Percentiles rank a stretch among this genome's conserved stretches.
These are phyloP conservation scores for Aporophyla nigra DNA, from an alignment of 2,888 invertebrate species.

Conservation along the genomic window DNA sequence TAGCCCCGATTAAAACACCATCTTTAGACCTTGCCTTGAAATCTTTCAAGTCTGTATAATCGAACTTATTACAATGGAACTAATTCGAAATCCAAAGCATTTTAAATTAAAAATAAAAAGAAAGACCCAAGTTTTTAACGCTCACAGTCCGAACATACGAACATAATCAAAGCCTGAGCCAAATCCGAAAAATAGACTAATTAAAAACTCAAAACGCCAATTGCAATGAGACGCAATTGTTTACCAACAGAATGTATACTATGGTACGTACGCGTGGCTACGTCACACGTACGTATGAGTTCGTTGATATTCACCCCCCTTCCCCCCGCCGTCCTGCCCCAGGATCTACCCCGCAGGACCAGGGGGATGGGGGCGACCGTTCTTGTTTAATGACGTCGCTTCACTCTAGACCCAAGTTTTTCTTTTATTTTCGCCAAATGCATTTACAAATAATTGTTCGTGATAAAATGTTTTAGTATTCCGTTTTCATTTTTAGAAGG, in stretches of 20 bases:
- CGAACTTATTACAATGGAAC: not conserved
- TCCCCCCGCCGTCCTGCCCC: constrained; percentile 73
- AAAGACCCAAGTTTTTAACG: not conserved
- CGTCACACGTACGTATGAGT: constrained; percentile 88
- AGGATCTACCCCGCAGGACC: constrained; percentile 82
- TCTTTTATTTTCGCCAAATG: constrained; percentile 72
- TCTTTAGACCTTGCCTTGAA: not conserved
- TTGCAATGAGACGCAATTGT: constrained; percentile 82
- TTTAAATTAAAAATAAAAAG: not conserved
- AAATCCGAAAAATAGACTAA: constrained; percentile 43
- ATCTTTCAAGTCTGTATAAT: not conserved
- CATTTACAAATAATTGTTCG: constrained; percentile 69
- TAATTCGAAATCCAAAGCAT: not conserved
- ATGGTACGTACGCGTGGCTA: constrained; percentile 81
- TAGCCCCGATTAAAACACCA: too few relatives aligned
- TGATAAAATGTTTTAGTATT: constrained; percentile 60
- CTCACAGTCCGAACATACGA: not conserved
- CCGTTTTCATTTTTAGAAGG: constrained; percentile 44
- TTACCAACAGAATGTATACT: constrained; percentile 88
- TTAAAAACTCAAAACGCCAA: constrained; percentile 56
- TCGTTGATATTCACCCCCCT: constrained; percentile 87
- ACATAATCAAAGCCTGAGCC: not conserved
- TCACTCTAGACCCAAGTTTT: constrained; percentile 83
- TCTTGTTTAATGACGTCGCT: constrained; percentile 87
- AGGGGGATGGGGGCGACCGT: constrained; percentile 79